phyloP scores from a whole-genome alignment of 2,797 vertebrate genomes.

The Chloroceryle inda region DNA sequence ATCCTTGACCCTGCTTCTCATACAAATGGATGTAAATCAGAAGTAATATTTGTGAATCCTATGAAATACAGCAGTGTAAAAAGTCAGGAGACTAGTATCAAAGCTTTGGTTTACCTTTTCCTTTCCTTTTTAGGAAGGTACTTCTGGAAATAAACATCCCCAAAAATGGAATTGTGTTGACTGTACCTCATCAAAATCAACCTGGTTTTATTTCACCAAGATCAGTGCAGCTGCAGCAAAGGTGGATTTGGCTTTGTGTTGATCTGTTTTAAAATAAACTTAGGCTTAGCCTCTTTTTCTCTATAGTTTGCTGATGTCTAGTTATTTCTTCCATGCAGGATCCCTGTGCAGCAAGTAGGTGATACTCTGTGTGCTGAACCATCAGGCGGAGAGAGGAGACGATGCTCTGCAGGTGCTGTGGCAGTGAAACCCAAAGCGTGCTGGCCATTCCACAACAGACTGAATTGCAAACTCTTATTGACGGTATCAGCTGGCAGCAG shows the following conservation, averaged over 20 bases:
- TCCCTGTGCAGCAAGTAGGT: background rate
- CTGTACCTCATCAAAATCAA: background rate
- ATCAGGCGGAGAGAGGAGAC: rapidly evolving
- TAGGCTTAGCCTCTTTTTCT: conserved; percentile 18
- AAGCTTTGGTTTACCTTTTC: background rate
- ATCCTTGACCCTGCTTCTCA: background rate
- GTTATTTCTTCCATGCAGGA: background rate
- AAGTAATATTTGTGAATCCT: background rate
- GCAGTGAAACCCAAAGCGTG: conserved; percentile 1
- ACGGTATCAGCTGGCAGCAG: background rate
- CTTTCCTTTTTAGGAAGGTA: background rate
- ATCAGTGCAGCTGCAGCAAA: background rate
- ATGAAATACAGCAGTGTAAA: background rate
- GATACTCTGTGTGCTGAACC: background rate
- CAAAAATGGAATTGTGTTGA: background rate
- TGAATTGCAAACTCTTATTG: too few species aligned
- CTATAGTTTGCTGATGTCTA: background rate
- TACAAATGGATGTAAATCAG: background rate
- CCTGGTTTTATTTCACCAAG: background rate
- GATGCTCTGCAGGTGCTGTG: background rate
- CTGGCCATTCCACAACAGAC: background rate
- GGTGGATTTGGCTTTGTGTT: background rate
- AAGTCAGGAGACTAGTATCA: background rate
- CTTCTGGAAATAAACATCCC: background rate
- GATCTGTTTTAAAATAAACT: background rate